phyloP scores from a whole-genome alignment of 2,113 vertebrate species.

The Oxyura jamaicensis region DNA sequence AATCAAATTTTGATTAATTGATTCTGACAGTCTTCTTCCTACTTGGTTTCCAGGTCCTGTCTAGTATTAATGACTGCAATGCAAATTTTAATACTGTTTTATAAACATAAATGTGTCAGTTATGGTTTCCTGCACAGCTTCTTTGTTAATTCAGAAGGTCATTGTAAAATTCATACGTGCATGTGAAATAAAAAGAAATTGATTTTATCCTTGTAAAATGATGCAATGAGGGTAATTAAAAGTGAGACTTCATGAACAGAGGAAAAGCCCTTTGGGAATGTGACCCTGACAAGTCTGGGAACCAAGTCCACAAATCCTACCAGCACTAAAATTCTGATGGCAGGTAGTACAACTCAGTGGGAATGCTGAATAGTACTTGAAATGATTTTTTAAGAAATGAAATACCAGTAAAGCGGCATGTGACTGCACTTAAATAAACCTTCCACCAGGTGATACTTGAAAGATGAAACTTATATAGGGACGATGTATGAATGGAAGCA shows the following conservation, averaged over 20 bases:
- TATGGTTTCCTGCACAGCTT: not conserved
- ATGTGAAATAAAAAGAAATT: not conserved
- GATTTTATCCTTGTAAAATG: not conserved
- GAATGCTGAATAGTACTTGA: not conserved
- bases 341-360: not conserved
- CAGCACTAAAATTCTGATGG: not conserved
- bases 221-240: not conserved
- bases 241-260: not conserved
- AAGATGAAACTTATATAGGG: not conserved
- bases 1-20: not conserved
- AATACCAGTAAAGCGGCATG: not conserved
- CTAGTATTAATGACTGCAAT: not conserved
- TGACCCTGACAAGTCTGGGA: not conserved
- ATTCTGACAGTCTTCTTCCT: not conserved
- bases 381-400: not conserved
- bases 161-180: not conserved
- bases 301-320: not conserved
- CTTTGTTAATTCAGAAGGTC: not conserved
- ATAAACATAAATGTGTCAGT: not conserved
- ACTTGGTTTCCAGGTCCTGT: not conserved
- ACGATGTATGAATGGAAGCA: not conserved
- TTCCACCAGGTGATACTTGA: not conserved
- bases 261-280: not conserved
- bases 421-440: not conserved
- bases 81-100: not conserved